These are phyloP conservation scores for Drosophila mercatorum DNA, from an alignment of 2,888 invertebrate species.

Conservation along the genomic window DNA sequence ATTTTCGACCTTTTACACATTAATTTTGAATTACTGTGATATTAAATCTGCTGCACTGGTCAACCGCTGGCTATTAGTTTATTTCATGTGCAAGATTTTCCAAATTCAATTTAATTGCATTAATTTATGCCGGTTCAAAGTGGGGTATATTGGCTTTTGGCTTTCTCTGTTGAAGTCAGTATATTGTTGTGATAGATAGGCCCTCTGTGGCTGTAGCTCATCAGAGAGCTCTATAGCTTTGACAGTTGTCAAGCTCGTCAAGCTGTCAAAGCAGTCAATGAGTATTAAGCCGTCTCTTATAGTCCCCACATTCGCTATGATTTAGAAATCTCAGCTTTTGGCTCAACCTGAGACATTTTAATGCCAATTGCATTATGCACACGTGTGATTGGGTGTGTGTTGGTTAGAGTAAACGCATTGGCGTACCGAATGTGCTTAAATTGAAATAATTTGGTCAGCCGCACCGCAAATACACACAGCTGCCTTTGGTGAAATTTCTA, in stretches of 20 bases:
- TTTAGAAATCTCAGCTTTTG: background rate
- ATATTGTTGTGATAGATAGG: too few species aligned
- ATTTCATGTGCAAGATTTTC: background rate
- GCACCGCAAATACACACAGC: slow-evolving; percentile 19
- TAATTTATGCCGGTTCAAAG: background rate
- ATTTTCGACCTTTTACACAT: background rate
- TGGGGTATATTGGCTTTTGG: background rate
- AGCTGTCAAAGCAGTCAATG: background rate
- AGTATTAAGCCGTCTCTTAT: background rate
- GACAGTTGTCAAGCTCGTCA: too few species aligned
- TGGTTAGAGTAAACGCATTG: slow-evolving; percentile 4
- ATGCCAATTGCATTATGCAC: background rate
- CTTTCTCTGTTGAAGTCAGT: too few species aligned
- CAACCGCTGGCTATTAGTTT: background rate
- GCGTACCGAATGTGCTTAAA: slow-evolving; percentile 15
- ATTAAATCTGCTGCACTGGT: background rate
- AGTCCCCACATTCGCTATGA: background rate
- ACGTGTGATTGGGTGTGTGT: background rate
- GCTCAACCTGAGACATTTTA: background rate
- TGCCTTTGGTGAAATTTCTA: slow-evolving; percentile 41
- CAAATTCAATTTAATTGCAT: slow-evolving; percentile 1
- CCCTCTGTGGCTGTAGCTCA: too few species aligned
- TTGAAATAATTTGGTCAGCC: slow-evolving; percentile 32
- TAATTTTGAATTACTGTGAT: background rate
- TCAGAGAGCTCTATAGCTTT: too few species aligned